phyloP scores from a whole-genome alignment of 2,797 vertebrate species.

The Pterois miles region DNA sequence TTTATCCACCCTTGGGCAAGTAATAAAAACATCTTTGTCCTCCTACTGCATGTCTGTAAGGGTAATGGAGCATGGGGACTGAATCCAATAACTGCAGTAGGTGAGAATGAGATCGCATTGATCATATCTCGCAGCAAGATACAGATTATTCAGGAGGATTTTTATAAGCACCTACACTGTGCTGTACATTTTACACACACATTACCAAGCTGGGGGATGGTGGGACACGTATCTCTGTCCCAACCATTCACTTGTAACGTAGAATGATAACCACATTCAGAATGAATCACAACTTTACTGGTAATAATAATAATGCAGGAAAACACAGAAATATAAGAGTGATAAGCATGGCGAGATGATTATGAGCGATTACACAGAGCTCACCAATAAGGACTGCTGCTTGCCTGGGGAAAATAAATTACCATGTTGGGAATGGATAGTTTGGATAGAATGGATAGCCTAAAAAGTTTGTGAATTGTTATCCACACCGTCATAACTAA shows the following conservation, averaged over 20 bases:
- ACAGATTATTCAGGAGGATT: slow-evolving; percentile 49
- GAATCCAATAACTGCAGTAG: slow-evolving; percentile 72
- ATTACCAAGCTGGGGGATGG: neutral
- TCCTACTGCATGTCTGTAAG: slow-evolving; percentile 53
- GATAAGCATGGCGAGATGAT: neutral
- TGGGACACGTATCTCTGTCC: slow-evolving; percentile 9
- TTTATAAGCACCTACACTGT: slow-evolving; percentile 24
- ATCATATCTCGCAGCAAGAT: slow-evolving; percentile 63
- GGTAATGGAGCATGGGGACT: slow-evolving; percentile 69
- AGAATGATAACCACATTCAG: slow-evolving; percentile 23
- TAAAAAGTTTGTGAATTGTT: no score
- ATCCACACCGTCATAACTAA: no score
- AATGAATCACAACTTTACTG: slow-evolving; percentile 11
- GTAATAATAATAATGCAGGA: neutral
- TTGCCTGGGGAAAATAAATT: neutral
- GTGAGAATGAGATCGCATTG: slow-evolving; percentile 73
- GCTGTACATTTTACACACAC: slow-evolving; percentile 27
- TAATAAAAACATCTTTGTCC: slow-evolving; percentile 74
- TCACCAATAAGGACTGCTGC: neutral
- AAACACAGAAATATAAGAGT: neutral
- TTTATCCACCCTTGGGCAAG: slow-evolving; percentile 58
- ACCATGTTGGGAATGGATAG: no score
- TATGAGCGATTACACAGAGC: neutral
- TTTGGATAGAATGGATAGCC: no score
- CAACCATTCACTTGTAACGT: slow-evolving; percentile 3